Base-by-base conservation (phyloP, 2,888 invertebrate genomes). In the Podabrus alpinus region DNA sequence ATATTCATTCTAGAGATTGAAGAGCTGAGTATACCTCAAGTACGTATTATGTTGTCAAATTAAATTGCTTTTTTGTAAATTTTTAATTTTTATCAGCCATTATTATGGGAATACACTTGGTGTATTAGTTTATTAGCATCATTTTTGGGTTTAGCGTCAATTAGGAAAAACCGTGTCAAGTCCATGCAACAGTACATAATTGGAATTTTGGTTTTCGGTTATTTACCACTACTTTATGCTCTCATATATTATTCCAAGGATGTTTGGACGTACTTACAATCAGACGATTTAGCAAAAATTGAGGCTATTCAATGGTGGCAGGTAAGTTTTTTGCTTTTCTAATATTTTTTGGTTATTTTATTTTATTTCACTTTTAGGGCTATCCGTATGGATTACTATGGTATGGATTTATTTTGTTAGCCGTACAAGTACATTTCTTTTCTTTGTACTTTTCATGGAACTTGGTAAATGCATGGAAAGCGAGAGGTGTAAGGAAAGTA, bases 41-140 rank as follows among this genome's bases (percentile, higher is more conserved):
- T 87, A 83, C 77, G 78, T 72, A 19, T 16, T 2, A 59, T 25
- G 24, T 61, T 45, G 77, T 69, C 67, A 68, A 45, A 10, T 29
- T 16, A 61, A 17, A 62, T 66, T 59, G 16, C 24, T 25, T n/a
- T 59, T 68, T 21, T 45, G 15, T 75, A 66, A 62, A 72, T 66
- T 69, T 29, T 9, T 75, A 73, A 75, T 79, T 78, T 81, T 80
- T 91, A 90, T 71, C 88, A 94, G 92, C 95, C 96, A 1, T 88
- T 95, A 66, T 91, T 93, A 88, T 98, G 98, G 98, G 98, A 98
- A 88, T 98, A 97, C 87, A 91, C 95, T 82, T 98, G 98, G 97
- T 92, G 95, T 80, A 88, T 92, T 17, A 97, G 97, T 81, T 88
- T 97, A 73, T 86, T 96, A 29, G 90, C 95, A 59, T 95, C 96